A percentile compares a stretch with the other conserved stretches of the same genome.
phyloP scores from a whole-genome alignment of 2,888 invertebrate species.

The Galerucella nymphaeae region DNA sequence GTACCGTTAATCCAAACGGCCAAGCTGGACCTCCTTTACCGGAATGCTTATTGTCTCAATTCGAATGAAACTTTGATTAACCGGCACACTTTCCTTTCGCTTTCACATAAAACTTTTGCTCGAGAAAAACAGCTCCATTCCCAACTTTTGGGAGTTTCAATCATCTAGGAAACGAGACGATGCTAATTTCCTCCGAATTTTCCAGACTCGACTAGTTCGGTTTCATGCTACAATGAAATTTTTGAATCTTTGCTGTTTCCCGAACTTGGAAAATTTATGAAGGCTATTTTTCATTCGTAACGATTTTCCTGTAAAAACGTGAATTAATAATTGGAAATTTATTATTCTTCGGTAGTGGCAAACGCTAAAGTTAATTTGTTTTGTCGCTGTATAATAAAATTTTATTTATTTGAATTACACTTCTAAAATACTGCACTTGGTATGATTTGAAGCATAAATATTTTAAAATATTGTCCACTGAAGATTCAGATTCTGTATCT shows the following conservation, averaged over 20 bases:
- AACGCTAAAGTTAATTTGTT: background rate
- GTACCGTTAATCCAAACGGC: conserved; percentile 17
- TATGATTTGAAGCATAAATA: no score
- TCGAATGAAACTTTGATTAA: conserved; percentile 43
- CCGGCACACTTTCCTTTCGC: conserved; percentile 40
- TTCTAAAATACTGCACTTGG: no score
- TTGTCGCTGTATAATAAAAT: background rate
- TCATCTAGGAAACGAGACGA: conserved; percentile 34
- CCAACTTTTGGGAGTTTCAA: conserved; percentile 36
- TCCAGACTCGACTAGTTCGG: conserved; percentile 28
- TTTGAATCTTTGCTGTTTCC: conserved; percentile 19
- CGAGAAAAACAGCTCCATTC: conserved; percentile 36
- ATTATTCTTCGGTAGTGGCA: background rate
- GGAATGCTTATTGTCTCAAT: conserved; percentile 41
- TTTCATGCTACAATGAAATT: conserved; percentile 17
- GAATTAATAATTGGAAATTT: conserved; percentile 4
- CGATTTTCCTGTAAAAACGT: conserved; percentile 10
- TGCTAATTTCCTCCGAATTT: conserved; percentile 34
- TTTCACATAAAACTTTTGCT: conserved; percentile 39
- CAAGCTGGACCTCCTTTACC: conserved; percentile 18
- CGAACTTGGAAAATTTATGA: conserved; percentile 12
- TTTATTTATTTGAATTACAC: no score
- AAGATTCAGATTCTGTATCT: no score
- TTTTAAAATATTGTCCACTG: no score
- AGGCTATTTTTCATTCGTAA: background rate